Percentiles rank a stretch among this genome's conserved stretches.
Evolutionary conservation across 1,140 invertebrate species (phyloP).

Genomic region (Nasonia giraulti): DNA sequence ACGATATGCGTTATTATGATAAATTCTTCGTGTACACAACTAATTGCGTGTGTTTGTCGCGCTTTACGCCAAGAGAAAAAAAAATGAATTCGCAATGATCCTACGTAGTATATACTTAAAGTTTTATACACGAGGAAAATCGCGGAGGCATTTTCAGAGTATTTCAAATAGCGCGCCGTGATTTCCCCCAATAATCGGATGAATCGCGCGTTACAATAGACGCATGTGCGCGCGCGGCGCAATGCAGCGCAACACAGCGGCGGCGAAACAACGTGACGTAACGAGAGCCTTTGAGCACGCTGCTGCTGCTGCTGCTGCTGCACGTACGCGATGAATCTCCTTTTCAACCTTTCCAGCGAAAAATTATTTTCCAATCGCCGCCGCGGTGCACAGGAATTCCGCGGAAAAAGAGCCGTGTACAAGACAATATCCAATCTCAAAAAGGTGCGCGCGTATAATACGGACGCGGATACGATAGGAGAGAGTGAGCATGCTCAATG

Average conservation of each 20-base stretch:
- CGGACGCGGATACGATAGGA: background rate
- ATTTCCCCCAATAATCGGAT: background rate
- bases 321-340: constrained; percentile 15
- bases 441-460: constrained; percentile 3
- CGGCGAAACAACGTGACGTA: background rate
- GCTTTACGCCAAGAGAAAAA: background rate
- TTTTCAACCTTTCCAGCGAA: background rate
- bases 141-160: background rate
- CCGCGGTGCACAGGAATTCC: constrained; percentile 17
- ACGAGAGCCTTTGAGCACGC: background rate
- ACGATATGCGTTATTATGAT: background rate
- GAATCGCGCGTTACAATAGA: background rate
- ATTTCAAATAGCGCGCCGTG: background rate
- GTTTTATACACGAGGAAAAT: background rate
- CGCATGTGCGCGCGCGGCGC: background rate
- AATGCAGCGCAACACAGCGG: background rate
- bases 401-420: constrained; percentile 1
- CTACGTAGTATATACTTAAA: too few species aligned
- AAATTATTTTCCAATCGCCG: constrained; percentile 21
- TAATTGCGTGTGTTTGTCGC: background rate
- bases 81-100: background rate
- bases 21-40: too few species aligned
- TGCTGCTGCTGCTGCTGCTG: background rate
- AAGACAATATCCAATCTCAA: constrained; percentile 33
- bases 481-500: constrained; percentile 17